A percentile compares a stretch with the other conserved stretches of the same genome.
phyloP scores from a whole-genome alignment of 1,140 invertebrate species.

The Oscheius sp. region DNA sequence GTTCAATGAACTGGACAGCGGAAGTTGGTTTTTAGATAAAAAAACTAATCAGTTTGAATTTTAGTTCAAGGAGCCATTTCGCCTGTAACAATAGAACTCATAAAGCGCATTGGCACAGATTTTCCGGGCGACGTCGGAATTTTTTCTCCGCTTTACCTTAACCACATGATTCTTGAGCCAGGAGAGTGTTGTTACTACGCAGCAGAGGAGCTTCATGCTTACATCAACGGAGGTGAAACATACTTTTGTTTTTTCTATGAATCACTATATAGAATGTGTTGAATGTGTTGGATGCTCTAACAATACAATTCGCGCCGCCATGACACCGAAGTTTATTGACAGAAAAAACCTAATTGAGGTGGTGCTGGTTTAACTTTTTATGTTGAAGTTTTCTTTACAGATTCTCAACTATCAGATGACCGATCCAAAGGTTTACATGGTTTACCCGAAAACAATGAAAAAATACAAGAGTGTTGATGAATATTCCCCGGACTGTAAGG shows the following conservation, averaged over 20 bases:
- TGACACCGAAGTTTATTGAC: constrained; percentile 93
- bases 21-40: not conserved
- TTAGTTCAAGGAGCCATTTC: constrained; percentile 17
- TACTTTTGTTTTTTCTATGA: not conserved
- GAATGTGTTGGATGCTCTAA: constrained; percentile 99
- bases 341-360: constrained; percentile 79
- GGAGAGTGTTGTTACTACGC: constrained; percentile 87
- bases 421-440: constrained; percentile 51
- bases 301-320: constrained; percentile 90
- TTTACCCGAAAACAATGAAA: constrained; percentile 33
- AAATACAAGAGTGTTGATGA: constrained; percentile 39
- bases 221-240: constrained; percentile 73
- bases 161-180: constrained; percentile 79
- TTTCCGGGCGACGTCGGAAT: constrained; percentile 92
- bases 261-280: constrained; percentile 73
- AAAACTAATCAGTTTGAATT: not conserved
- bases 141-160: constrained; percentile 87
- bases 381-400: not conserved
- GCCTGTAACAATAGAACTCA: constrained; percentile 21
- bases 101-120: constrained; percentile 63
- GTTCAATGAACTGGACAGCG: not conserved
- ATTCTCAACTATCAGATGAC: constrained; percentile 73
- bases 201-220: constrained; percentile 93
- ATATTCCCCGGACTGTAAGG: constrained; percentile 57
- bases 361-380: constrained; percentile 30